These are phyloP conservation scores for Limnephilus marmoratus DNA, from an alignment of 2,888 invertebrate species.

Conservation along the genomic window DNA sequence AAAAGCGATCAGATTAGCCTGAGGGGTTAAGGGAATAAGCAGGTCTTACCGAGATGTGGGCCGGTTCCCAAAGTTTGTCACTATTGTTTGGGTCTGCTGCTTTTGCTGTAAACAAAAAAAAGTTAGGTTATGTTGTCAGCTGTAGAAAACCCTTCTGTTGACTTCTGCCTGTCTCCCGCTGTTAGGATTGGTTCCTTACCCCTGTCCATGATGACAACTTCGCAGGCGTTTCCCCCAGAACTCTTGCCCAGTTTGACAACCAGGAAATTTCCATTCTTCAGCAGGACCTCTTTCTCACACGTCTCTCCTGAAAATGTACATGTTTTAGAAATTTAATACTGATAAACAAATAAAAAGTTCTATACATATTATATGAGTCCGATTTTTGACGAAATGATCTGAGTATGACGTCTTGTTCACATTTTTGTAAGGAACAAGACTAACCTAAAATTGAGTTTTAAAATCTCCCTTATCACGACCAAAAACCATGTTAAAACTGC, in stretches of 20 bases:
- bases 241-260: slow-evolving; percentile 37
- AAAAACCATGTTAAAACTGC: too few relatives aligned
- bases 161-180: not conserved
- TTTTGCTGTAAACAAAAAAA: not conserved
- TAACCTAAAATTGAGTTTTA: too few relatives aligned
- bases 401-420: too few relatives aligned
- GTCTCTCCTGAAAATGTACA: not conserved
- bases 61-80: not conserved
- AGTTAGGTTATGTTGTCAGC: too few relatives aligned
- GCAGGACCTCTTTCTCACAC: slow-evolving; percentile 1
- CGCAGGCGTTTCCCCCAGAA: not conserved
- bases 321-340: too few relatives aligned
- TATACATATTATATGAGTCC: too few relatives aligned
- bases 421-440: too few relatives aligned
- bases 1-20: too few relatives aligned
- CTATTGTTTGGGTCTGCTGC: not conserved
- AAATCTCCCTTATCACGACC: too few relatives aligned
- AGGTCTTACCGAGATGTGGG: not conserved
- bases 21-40: not conserved
- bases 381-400: too few relatives aligned
- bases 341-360: too few relatives aligned
- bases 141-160: too few relatives aligned
- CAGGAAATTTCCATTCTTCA: slow-evolving; percentile 45
- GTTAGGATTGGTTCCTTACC: not conserved
- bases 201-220: slow-evolving; percentile 52